Percentiles rank a stretch among this genome's conserved stretches.
These are phyloP conservation scores for Lottia scabra DNA, from an alignment of 2,888 invertebrate species.

Conservation along the genomic window DNA sequence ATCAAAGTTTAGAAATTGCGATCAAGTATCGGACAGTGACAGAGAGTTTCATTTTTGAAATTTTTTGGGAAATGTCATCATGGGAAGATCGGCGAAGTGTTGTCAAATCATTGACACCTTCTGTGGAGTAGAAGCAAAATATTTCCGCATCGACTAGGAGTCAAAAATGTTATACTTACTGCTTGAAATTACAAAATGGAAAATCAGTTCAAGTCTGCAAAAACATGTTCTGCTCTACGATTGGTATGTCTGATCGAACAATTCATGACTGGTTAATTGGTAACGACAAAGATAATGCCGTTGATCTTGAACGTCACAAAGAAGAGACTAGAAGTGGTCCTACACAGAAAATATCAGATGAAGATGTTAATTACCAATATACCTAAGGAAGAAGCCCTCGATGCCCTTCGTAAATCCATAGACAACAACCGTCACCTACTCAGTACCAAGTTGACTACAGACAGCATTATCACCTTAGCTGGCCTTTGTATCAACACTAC, in stretches of 20 bases:
- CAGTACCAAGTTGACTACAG: too few species aligned
- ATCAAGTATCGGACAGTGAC: background rate
- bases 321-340: background rate
- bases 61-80: background rate
- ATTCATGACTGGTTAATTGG: background rate
- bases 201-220: background rate
- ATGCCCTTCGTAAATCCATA: too few species aligned
- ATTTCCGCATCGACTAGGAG: background rate
- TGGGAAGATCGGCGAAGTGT: background rate
- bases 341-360: background rate
- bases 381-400: too few species aligned
- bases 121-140: background rate
- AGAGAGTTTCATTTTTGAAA: background rate
- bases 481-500: too few species aligned
- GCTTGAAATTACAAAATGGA: background rate
- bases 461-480: too few species aligned
- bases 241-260: background rate
- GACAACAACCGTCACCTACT: too few species aligned
- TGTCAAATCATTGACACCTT: background rate
- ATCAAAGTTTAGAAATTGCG: background rate
- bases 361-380: background rate
- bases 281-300: too few species aligned
- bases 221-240: background rate
- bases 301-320: too few species aligned
- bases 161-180: background rate